Conservation (phyloP, 2,888 invertebrate genomes). For the Drosophila algonquin region DNA sequence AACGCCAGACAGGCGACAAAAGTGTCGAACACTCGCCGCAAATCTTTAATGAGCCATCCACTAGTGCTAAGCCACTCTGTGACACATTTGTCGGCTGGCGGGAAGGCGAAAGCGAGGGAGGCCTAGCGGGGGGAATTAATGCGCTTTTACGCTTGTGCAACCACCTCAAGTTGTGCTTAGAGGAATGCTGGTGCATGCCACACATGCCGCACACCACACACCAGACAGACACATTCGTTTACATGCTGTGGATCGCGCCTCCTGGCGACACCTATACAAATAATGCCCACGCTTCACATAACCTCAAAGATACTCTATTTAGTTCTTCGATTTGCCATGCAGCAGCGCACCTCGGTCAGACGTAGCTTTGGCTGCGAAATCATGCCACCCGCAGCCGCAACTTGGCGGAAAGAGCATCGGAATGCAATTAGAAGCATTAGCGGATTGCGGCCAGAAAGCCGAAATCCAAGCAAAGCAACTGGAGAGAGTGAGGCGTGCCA, state of each 20-base stretch:
- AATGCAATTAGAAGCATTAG: conserved; percentile 76
- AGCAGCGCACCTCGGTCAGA: no score
- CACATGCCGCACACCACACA: conserved; percentile 5
- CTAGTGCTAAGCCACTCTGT: no score
- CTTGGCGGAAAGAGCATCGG: conserved; percentile 36
- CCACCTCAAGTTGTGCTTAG: conserved; percentile 7
- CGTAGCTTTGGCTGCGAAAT: no score
- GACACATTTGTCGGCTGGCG: conserved; percentile 9
- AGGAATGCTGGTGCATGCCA: conserved; percentile 38
- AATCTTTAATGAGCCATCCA: background rate
- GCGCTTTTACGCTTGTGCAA: conserved; percentile 39
- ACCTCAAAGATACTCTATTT: background rate
- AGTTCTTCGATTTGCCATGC: background rate
- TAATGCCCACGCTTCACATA: background rate
- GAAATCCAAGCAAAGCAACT: conserved; percentile 27
- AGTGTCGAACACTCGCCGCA: background rate
- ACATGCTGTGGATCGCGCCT: background rate
- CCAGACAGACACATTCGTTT: background rate
- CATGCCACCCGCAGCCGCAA: background rate
- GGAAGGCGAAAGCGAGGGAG: background rate
- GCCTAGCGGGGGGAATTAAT: conserved; percentile 22
- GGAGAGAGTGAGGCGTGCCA: background rate
- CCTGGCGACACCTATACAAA: background rate
- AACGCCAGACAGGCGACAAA: conserved; percentile 38
- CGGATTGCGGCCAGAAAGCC: conserved; percentile 27